Evolutionary conservation across 2,888 invertebrate species (phyloP), one percentile per base, ranked within the genome.

Genomic region (Pammene aurita): DNA sequence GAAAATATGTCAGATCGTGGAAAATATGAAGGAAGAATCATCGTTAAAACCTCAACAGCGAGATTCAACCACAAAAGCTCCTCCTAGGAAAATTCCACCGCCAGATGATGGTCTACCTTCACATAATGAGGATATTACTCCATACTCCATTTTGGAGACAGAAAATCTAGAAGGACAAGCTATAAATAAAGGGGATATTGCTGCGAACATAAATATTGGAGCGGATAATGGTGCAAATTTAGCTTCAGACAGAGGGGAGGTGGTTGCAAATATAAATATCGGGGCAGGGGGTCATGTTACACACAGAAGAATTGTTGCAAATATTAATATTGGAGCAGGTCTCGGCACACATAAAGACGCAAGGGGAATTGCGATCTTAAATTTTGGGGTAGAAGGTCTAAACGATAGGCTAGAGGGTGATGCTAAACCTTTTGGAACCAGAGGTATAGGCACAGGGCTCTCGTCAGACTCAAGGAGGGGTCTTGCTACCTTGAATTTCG

Each of bases 11-110:
- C 66, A 62, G 35, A 34, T 35, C 41, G 67, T 68, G 7, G 44
- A 16, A 9, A 10, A 42, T 9, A 34, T 54, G 18, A 80, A 41
- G 89, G 90, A 74, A 86, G 87, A 58, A 42, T 42, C 46, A 14
- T 14, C 14, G 9, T 7, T 46, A 6, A 14, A 54, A 64, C 72
- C 64, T 76, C 79, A 64, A 60, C 52, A 61, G 71, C 81, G 74
- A 50, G 70, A 13, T 67, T 14, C 14, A 13, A 13, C 46, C 5
- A 42, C 42, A 13, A 10, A 42, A 11, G 9, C 42, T 7, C 41
- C 41, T 42, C 10, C 42, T 5, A 42, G 11, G 1, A 5, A 42
- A 42, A 42, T 11, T 11, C 4, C 13, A 10, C 13, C 11, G 1
- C 9, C 42, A 11, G 1, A 13, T 11, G 11, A 10, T 42, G 42